Evolutionary conservation across 2,797 vertebrate genomes (phyloP).

Genomic region (Gorsachius magnificus): DNA sequence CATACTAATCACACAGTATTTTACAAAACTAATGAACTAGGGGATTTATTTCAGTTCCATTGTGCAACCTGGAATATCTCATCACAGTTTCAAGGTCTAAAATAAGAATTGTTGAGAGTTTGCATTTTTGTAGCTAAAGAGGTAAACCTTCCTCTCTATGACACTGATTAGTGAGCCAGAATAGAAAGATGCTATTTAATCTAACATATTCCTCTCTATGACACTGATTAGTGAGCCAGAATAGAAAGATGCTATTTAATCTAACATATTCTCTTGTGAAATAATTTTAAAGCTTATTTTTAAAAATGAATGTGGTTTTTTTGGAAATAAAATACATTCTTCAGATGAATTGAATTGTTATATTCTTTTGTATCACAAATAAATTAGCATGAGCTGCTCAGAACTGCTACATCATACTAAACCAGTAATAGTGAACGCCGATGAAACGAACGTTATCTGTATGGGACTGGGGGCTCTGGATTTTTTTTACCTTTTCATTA

Average conservation of each 20-base stretch:
- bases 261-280: neutral
- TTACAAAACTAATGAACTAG: neutral
- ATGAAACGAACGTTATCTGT: neutral
- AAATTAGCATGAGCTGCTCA: neutral
- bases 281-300: neutral
- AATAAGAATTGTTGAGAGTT: neutral
- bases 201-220: neutral
- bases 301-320: neutral
- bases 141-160: neutral
- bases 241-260: neutral
- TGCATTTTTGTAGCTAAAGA: neutral
- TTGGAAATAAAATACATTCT: neutral
- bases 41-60: neutral
- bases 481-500: neutral
- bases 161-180: neutral
- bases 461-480: neutral
- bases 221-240: neutral
- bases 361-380: neutral
- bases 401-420: neutral
- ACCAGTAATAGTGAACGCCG: neutral
- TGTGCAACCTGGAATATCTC: neutral
- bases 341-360: neutral
- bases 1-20: constrained; percentile 63
- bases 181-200: neutral
- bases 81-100: neutral